Evolutionary conservation across 1,140 invertebrate genomes (phyloP).

Genomic region (Leguminivora glycinivorella): DNA sequence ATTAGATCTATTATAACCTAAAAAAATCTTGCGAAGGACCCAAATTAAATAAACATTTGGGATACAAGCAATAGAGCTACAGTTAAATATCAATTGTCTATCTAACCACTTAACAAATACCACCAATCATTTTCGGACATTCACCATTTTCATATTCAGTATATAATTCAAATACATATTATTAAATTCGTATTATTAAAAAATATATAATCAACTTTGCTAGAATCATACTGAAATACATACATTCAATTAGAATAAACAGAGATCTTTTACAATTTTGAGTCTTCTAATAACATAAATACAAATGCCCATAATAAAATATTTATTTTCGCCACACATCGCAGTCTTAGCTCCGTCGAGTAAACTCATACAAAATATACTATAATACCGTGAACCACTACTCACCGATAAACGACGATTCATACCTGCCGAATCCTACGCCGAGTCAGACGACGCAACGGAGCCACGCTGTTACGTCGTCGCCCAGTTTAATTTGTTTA

Average conservation of each 20-base stretch:
- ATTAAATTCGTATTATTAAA: constrained; percentile 3
- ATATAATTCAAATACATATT: constrained; percentile 8
- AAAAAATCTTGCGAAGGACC: constrained; percentile 5
- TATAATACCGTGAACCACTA: constrained; percentile 25
- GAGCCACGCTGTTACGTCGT: too few species aligned
- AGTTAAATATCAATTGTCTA: constrained; percentile 8
- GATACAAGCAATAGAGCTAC: background rate
- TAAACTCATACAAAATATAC: constrained; percentile 21
- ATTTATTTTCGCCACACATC: constrained; percentile 16
- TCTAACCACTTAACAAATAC: background rate
- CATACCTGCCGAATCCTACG: too few species aligned
- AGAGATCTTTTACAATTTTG: constrained; percentile 43
- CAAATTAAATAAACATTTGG: constrained; percentile 6
- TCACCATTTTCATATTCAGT: background rate
- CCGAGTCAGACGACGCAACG: too few species aligned
- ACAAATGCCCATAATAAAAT: constrained; percentile 33
- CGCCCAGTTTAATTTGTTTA: too few species aligned
- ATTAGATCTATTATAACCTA: constrained; percentile 1
- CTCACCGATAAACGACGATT: background rate
- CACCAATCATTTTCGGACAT: background rate
- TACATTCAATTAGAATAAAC: constrained; percentile 30
- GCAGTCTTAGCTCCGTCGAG: constrained; percentile 6
- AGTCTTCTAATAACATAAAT: constrained; percentile 37
- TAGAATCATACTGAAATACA: background rate
- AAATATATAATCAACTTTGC: constrained; percentile 2